These are phyloP conservation scores for Coenonympha glycerion DNA, from an alignment of 2,888 invertebrate genomes.

Conservation along the genomic window DNA sequence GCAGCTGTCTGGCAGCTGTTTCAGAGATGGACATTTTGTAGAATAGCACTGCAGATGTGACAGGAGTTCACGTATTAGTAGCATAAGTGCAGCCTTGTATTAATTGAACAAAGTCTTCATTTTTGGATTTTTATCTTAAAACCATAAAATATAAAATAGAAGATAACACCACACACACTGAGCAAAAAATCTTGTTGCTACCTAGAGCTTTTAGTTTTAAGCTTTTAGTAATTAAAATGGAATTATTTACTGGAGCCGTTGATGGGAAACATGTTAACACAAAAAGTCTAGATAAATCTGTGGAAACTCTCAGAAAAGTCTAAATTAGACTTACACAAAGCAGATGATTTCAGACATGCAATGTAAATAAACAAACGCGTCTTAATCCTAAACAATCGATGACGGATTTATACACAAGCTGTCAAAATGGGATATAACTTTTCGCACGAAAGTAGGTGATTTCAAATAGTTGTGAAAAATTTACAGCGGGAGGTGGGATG, in stretches of 20 bases:
- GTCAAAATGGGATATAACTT: constrained; percentile 35
- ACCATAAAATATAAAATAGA: too few species aligned
- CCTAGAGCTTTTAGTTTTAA: not conserved
- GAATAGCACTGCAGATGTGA: too few species aligned
- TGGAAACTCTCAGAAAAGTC: constrained; percentile 8
- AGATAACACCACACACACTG: too few species aligned
- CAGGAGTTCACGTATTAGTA: too few species aligned
- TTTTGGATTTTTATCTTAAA: too few species aligned
- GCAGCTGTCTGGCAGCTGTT: too few species aligned
- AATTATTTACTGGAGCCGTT: not conserved
- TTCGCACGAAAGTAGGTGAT: constrained; percentile 23
- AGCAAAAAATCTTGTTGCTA: not conserved
- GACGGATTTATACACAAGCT: constrained; percentile 56
- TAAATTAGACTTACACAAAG: constrained; percentile 10
- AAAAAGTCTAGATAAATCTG: not conserved
- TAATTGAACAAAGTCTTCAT: not conserved
- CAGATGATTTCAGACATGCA: constrained; percentile 13
- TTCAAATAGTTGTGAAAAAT: constrained; percentile 30
- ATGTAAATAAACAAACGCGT: constrained; percentile 41
- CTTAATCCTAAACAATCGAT: constrained; percentile 65
- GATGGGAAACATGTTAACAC: not conserved
- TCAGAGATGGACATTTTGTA: too few species aligned
- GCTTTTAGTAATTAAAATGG: not conserved
- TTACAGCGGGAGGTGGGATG: constrained; percentile 35
- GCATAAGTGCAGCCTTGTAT: too few species aligned